Evolutionary conservation across 2,888 invertebrate species (phyloP), one percentile per base, ranked within the genome.

Genomic region (Lasioglossum vierecki): DNA sequence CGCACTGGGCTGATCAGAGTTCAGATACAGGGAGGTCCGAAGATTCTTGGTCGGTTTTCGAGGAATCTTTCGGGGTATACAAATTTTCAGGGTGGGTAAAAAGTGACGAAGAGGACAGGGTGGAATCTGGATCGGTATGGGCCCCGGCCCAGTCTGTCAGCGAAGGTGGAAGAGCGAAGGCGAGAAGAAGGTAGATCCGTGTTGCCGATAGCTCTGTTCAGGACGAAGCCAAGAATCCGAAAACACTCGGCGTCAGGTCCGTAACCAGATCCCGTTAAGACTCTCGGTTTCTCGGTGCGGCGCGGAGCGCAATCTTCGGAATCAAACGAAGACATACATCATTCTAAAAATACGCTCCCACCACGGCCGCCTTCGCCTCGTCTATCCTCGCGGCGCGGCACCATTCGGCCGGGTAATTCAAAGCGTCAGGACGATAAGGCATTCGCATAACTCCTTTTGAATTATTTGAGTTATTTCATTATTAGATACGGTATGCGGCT

Each of bases 391-490:
- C 79, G 72, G 57, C 63, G 80, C 85, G 72, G 79, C 84, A 78
- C 44, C 82, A 78, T 72, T 81, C 79, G 81, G 81, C 74, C 79
- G 88, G 91, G 91, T 92, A 92, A 94, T 93, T 92, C 92, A 92
- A 93, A 93, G 92, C 92, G 92, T 93, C 93, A 90, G 91, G 89
- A 91, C 93, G 93, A 94, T 93, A 94, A 93, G 93, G 92, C 91
- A 93, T 92, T 93, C 92, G 92, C 93, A 93, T 94, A 94, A 94
- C 92, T 93, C 92, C 91, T 92, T 90, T 91, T 92, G 93, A 94
- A 94, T 94, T 94, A 94, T 94, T 94, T 92, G 88, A 93, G 93
- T 92, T 93, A 94, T 94, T 94, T 94, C 92, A 91, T 92, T 94
- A 94, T 94, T 94, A 93, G 93, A 94, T 92, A 92, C 91, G 94